Evolutionary conservation across 2,888 invertebrate genomes (phyloP), one percentile per base, ranked within the genome.

Genomic region (Dorcus parallelipipedus): DNA sequence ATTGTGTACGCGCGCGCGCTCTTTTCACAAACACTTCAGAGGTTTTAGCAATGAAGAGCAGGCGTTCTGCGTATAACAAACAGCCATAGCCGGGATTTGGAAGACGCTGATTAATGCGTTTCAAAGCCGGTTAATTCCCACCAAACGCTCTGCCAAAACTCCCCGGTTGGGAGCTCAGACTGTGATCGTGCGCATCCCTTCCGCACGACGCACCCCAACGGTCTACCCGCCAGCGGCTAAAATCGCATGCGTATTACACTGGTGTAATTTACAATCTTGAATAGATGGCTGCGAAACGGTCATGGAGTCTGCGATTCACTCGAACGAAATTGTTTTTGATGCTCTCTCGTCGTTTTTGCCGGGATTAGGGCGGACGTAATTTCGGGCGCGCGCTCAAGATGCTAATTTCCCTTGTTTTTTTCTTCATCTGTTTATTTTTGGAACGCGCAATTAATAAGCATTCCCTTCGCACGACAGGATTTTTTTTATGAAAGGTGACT

Each of bases 51-150:
- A 47, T 55, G 55, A 56, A 52, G 48, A 52, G 56, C 56, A 47
- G 56, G 47, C 56, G 56, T 40, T 56, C 47, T n/a, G 47, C 41
- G 39, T 58, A n/a, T n/a, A 76, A 76, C 76, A 77, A 78, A 78
- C 78, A 77, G 76, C 77, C 73, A 78, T 77, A 76, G 74, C 75
- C 65, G 67, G 76, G 76, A 76, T 78, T 78, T 76, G 73, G 73
- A 70, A 80, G 84, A 84, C 84, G 84, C 84, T 85, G 85, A 85
- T 85, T 85, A 85, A 86, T 85, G 85, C 81, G 84, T 84, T 82
- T 84, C 84, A 83, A 84, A 86, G 84, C 85, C 78, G 78, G 78
- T 81, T 82, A 84, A 84, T 84, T 82, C 84, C 83, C 77, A 82
- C 81, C 79, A 82, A 83, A 84, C 83, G 81, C 82, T 80, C 78